Conservation (phyloP, 2,888 invertebrate genomes). For the Morpho deidamia region DNA sequence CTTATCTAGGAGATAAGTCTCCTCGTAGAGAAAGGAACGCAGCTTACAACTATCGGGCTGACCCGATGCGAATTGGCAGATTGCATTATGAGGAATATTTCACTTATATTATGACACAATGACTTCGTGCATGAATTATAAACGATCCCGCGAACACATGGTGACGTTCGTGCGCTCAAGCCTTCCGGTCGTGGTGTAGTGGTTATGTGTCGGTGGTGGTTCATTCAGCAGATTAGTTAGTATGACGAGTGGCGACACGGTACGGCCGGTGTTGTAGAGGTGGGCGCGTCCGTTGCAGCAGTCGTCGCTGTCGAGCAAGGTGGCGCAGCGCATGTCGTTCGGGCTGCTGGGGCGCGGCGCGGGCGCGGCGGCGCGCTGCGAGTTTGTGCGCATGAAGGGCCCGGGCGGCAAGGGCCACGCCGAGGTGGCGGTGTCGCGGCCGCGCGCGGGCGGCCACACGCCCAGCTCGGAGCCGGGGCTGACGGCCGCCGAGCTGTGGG, state of each 20-base stretch:
- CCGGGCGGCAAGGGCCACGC: slow-evolving; percentile 96
- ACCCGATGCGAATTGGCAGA: no score
- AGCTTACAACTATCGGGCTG: no score
- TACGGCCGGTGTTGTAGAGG: slow-evolving; percentile 27
- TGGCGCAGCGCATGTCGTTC: slow-evolving; percentile 97
- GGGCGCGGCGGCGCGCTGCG: slow-evolving; percentile 84
- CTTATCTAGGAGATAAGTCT: no score
- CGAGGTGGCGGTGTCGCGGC: slow-evolving; percentile 97
- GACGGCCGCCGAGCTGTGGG: slow-evolving; percentile 92
- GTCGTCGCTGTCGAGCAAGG: slow-evolving; percentile 95
- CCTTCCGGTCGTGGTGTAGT: background rate
- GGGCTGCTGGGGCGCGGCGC: slow-evolving; percentile 89
- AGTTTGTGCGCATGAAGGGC: slow-evolving; percentile 99
- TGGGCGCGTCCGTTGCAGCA: slow-evolving; percentile 67
- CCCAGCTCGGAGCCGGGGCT: slow-evolving; percentile 95
- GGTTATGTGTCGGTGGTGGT: no score
- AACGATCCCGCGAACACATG: no score
- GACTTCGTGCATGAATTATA: no score
- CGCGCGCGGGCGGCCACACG: slow-evolving; percentile 95
- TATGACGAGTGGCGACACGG: no score
- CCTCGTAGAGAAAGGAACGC: no score
- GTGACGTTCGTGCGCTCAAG: no score
- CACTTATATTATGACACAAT: no score
- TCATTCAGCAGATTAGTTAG: no score
- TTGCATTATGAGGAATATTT: no score